These are phyloP conservation scores for Spodoptera litura DNA, from an alignment of 1,140 invertebrate species.

Conservation along the genomic window DNA sequence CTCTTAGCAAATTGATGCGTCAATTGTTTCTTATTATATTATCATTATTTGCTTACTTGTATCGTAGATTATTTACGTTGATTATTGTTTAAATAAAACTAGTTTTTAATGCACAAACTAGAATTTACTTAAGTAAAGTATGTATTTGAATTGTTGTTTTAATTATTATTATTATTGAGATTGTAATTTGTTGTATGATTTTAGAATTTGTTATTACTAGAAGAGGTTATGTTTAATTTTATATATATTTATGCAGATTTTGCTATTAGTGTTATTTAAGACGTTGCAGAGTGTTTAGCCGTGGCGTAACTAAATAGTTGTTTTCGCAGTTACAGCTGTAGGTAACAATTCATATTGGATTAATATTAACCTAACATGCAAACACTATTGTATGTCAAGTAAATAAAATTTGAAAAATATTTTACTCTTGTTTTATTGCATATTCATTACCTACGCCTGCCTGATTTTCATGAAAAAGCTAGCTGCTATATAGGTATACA, in stretches of 20 bases:
- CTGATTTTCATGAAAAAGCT: too few relatives aligned
- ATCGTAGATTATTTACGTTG: background rate
- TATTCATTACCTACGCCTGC: too few relatives aligned
- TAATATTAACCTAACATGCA: constrained; percentile 45
- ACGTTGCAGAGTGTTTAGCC: constrained; percentile 17
- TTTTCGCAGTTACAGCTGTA: constrained; percentile 40
- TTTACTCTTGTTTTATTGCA: background rate
- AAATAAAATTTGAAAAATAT: constrained; percentile 47
- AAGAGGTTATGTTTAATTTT: background rate
- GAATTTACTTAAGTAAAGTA: too few relatives aligned
- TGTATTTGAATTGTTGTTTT: too few relatives aligned
- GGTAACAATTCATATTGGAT: constrained; percentile 35
- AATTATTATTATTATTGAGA: too few relatives aligned
- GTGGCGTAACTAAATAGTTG: constrained; percentile 26
- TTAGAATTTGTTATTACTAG: too few relatives aligned
- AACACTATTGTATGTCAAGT: constrained; percentile 47
- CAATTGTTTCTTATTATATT: background rate
- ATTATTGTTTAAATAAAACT: too few relatives aligned
- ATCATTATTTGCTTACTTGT: background rate
- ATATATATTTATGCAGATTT: too few relatives aligned
- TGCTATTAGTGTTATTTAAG: too few relatives aligned
- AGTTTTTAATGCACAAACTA: too few relatives aligned
- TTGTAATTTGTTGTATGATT: too few relatives aligned
- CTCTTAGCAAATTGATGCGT: constrained; percentile 35
- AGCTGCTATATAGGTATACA: too few relatives aligned